Evolutionary conservation across 2,797 vertebrate genomes (phyloP).

Genomic region (Eulemur coronatus): DNA sequence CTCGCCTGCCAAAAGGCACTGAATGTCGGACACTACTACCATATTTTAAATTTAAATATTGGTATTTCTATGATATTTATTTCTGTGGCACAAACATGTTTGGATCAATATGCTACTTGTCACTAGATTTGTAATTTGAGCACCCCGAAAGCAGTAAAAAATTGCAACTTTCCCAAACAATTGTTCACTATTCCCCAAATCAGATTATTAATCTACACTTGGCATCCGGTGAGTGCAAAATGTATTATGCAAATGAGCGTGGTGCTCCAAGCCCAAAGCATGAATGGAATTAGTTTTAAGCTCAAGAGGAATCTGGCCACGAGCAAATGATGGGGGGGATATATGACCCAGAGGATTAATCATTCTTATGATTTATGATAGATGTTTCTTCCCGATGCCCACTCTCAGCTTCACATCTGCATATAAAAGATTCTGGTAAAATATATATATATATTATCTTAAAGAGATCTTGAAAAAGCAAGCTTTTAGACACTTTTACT

Average conservation of each 20-base stretch:
- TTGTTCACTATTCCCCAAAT: conserved; percentile 39
- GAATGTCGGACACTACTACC: conserved; percentile 32
- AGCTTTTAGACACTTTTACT: neutral
- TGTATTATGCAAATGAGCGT: conserved; percentile 54
- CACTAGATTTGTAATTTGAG: conserved; percentile 36
- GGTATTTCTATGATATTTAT: conserved; percentile 58
- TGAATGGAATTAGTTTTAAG: conserved; percentile 50
- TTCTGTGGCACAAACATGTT: conserved; percentile 41
- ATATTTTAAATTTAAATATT: conserved; percentile 71
- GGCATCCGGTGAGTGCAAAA: conserved; percentile 54
- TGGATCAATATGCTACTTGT: conserved; percentile 51
- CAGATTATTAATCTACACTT: conserved; percentile 60
- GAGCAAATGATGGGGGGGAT: neutral
- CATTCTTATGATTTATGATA: conserved; percentile 10
- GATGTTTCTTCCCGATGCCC: neutral
- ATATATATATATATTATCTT: neutral
- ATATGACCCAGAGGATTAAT: conserved; percentile 1
- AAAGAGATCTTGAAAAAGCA: conserved; percentile 39
- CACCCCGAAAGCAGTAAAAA: conserved; percentile 29
- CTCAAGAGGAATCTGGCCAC: conserved; percentile 36
- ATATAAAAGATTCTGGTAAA: neutral
- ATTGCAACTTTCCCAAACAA: conserved; percentile 46
- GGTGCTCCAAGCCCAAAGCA: conserved; percentile 19
- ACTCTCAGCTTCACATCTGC: neutral
- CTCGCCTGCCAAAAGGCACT: conserved; percentile 56